Percentiles rank a stretch among this genome's conserved stretches.
Conservation (phyloP, 2,113 vertebrate species). For the Cardinalis cardinalis region DNA sequence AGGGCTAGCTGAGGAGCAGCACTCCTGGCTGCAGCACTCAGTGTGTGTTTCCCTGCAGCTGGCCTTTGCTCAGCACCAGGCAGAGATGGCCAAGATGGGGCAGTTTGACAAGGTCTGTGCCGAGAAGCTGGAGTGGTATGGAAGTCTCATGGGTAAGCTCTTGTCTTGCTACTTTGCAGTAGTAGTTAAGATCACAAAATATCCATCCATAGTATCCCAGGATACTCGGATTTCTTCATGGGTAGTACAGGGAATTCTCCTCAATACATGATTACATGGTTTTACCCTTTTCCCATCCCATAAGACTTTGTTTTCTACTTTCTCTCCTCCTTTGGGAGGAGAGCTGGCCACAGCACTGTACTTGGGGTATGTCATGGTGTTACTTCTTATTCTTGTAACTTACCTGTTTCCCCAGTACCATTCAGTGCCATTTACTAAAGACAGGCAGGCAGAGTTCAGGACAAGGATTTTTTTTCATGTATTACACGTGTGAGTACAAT, state of each 20-base stretch:
- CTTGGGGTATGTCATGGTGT: not conserved
- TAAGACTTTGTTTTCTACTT: not conserved
- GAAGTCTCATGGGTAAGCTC: constrained; percentile 78
- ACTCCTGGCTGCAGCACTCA: not conserved
- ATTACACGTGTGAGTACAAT: not conserved
- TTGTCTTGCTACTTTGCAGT: not conserved
- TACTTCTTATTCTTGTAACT: not conserved
- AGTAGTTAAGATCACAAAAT: not conserved
- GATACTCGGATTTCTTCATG: not conserved
- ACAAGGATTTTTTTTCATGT: not conserved
- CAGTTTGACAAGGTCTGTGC: constrained; percentile 51
- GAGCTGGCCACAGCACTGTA: not conserved
- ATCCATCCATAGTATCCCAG: fast-evolving
- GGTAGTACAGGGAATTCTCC: not conserved
- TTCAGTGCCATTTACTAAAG: not conserved
- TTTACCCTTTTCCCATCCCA: not conserved
- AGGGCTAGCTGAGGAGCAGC: fast-evolving
- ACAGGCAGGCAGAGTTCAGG: not conserved
- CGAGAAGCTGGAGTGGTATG: constrained; percentile 81
- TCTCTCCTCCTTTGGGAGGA: not conserved
- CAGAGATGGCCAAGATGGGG: constrained; percentile 80
- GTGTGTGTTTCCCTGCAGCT: constrained; percentile 58
- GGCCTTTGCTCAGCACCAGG: constrained; percentile 88
- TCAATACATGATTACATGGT: not conserved
- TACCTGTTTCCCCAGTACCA: fast-evolving